phyloP scores from a whole-genome alignment of 2,888 invertebrate genomes.

The Oligia latruncula region DNA sequence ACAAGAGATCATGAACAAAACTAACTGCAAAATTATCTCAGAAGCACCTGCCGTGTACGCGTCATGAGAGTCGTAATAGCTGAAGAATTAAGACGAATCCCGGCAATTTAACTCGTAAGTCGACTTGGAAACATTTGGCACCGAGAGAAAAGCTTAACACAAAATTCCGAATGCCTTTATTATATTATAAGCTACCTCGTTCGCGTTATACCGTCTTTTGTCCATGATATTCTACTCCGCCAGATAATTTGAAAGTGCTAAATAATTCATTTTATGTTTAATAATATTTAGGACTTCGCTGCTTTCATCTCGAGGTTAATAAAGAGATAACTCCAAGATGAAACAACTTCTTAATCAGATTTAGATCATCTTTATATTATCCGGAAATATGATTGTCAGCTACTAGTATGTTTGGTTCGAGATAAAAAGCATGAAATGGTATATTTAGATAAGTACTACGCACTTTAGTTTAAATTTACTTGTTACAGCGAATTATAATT shows the following conservation, averaged over 20 bases:
- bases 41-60: conserved; percentile 72
- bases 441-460: background rate
- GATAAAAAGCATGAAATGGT: conserved; percentile 11
- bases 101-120: conserved; percentile 75
- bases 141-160: conserved; percentile 71
- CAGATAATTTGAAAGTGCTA: conserved; percentile 69
- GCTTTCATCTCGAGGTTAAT: conserved; percentile 63
- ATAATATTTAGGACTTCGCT: conserved; percentile 67
- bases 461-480: background rate
- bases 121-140: conserved; percentile 76
- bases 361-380: conserved; percentile 54
- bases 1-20: conserved; percentile 66
- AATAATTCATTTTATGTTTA: conserved; percentile 70
- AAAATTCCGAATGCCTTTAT: conserved; percentile 74
- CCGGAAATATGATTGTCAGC: conserved; percentile 45
- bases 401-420: conserved; percentile 26
- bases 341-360: conserved; percentile 60
- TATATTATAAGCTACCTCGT: conserved; percentile 72
- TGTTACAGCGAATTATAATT: background rate
- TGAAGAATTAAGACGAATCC: conserved; percentile 79
- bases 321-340: conserved; percentile 63
- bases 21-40: conserved; percentile 69
- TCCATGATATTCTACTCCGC: conserved; percentile 68
- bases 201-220: conserved; percentile 70
- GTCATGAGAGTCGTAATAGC: conserved; percentile 72